Base-by-base conservation (phyloP, 2,888 invertebrate species). In the Agrotis exclamationis region DNA sequence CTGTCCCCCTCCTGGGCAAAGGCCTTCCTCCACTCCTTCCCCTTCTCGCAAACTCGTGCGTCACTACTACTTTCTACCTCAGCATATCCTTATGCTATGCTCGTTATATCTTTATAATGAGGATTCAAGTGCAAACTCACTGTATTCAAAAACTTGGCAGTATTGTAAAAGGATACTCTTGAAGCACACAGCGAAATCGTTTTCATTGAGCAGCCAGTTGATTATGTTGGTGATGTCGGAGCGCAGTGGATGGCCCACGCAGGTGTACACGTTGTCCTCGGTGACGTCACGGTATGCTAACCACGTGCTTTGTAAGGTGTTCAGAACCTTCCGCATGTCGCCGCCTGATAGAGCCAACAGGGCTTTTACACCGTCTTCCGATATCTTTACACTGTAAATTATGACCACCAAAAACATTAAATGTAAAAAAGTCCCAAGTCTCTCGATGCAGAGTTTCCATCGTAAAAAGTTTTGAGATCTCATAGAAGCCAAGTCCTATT, bases 301-400 rank as follows among this genome's bases (percentile, higher is more conserved):
- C 94, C 98, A 98, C 16, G 99, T 99, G 95, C 99, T 99, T 96
- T 99, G 99, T 63, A 99, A 96, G 28, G 99, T 98, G 94, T 99
- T 99, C 28, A 99, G 94, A 0, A 99, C 99, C 93, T 98, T 99
- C 83, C 99, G 97, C 99, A 99, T 99, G 94, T 99, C 99, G 16
- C 99, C 99, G 72, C 98, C 98, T 0, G 99, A 98, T 2, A 99
- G 96, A 0, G 98, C 98, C 78, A 99, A 96, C 6, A 99, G 92
- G 0, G 99, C 99, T 83, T 98, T 97, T 90, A 98, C 97, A 0
- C 99, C 99, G 95, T 98, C 98, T 76, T 98, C 98, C 0, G 98
- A 97, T 39, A 98, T 97, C 75, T 97, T 97, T 11, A 99, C 97
- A n/a, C 98, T 99, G 88, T 11, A 94, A 77, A 57, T 50, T 4